phyloP scores from a whole-genome alignment of 2,113 vertebrate species.

The Barnardius zonarius region DNA sequence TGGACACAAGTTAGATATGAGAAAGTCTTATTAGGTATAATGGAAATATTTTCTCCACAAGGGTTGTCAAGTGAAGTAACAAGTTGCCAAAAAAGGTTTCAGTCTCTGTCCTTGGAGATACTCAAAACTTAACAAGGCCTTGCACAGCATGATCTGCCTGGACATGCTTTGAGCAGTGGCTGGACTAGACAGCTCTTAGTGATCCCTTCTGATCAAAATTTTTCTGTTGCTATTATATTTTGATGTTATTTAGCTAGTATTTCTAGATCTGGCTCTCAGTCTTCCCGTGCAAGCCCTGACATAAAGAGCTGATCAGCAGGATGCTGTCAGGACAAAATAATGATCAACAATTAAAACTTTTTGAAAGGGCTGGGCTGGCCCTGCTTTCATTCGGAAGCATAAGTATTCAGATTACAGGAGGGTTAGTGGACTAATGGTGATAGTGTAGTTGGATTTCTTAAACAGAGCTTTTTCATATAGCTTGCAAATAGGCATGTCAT shows the following conservation, averaged over 20 bases:
- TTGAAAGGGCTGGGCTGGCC: neutral
- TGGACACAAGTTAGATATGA: neutral
- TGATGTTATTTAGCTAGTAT: neutral
- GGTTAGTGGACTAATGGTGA: neutral
- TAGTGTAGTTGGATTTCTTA: neutral
- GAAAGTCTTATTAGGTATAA: neutral
- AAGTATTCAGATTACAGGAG: neutral
- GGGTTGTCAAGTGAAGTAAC: neutral
- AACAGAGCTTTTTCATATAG: neutral
- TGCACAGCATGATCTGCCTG: neutral
- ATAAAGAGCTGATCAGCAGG: neutral
- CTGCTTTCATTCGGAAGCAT: neutral
- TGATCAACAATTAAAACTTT: neutral
- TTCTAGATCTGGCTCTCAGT: neutral
- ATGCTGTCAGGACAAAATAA: neutral
- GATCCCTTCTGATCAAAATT: neutral
- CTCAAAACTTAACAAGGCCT: neutral
- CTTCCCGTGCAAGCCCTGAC: neutral
- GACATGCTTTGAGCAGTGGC: neutral
- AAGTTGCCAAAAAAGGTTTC: neutral
- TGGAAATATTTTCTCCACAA: neutral
- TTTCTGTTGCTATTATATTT: neutral
- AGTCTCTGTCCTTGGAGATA: neutral
- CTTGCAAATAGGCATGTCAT: neutral
- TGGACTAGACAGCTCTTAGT: neutral